Conservation (phyloP, 2,113 vertebrate genomes). For the Platysternon megacephalum region DNA sequence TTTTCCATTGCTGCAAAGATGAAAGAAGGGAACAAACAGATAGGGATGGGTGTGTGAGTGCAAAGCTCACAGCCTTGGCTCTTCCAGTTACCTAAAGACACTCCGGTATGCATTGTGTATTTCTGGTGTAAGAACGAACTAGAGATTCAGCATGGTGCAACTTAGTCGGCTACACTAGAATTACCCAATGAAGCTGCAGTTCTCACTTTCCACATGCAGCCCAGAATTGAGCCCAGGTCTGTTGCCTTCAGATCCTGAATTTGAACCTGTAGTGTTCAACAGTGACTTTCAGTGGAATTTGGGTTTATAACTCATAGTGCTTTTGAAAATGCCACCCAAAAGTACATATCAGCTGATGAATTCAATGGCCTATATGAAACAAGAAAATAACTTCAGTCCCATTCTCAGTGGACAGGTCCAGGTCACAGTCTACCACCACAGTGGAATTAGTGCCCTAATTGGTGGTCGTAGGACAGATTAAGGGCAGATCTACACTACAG, state of each 20-base stretch:
- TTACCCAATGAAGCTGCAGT: not conserved
- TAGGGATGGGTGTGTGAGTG: not conserved
- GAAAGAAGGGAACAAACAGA: not conserved
- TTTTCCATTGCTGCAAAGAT: not conserved
- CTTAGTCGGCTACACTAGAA: not conserved
- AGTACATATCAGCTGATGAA: not conserved
- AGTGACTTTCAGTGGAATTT: not conserved
- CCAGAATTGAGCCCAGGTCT: not conserved
- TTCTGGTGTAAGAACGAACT: not conserved
- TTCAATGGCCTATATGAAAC: not conserved
- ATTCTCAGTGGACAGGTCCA: accelerated
- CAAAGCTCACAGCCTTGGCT: not conserved
- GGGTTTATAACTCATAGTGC: not conserved
- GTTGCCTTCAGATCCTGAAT: not conserved
- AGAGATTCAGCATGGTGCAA: not conserved
- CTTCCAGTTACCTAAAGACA: not conserved
- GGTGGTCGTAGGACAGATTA: not conserved
- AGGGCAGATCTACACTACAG: not conserved
- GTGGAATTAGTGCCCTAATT: not conserved
- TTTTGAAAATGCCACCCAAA: not conserved
- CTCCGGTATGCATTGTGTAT: not conserved
- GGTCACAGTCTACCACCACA: not conserved
- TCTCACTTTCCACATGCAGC: not conserved
- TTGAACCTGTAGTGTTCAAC: not conserved
- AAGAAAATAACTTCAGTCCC: not conserved